These are phyloP conservation scores for Notodonta ziczac DNA, from an alignment of 2,888 invertebrate species.

Conservation along the genomic window DNA sequence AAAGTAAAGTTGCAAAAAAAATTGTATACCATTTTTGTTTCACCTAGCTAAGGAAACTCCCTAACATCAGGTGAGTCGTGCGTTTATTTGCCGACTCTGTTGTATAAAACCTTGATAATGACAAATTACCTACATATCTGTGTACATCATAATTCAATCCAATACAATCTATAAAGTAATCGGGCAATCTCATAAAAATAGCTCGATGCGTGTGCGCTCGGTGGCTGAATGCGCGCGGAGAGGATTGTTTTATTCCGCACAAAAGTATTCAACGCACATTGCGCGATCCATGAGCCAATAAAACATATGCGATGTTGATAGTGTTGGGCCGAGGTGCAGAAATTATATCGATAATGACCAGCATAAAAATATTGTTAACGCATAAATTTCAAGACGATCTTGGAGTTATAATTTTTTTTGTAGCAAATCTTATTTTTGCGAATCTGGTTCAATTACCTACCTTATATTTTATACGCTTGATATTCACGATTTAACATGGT, in stretches of 20 bases:
- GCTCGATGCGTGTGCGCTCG: slow-evolving; percentile 48
- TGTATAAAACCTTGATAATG: neutral
- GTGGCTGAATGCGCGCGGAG: slow-evolving; percentile 63
- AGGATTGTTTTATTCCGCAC: slow-evolving; percentile 68
- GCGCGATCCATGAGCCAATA: slow-evolving; percentile 53
- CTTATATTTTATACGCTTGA: no score
- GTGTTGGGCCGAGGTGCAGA: slow-evolving; percentile 36
- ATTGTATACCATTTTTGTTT: no score
- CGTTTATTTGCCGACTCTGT: no score
- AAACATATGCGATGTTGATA: slow-evolving; percentile 59
- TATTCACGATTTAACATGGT: no score
- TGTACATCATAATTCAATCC: slow-evolving; percentile 45
- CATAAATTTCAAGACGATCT: no score
- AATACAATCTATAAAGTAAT: slow-evolving; percentile 66
- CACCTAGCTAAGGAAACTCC: no score
- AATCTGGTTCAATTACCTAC: no score
- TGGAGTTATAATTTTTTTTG: no score
- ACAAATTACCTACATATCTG: neutral
- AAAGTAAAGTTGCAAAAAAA: no score
- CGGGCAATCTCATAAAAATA: slow-evolving; percentile 59
- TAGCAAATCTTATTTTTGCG: no score
- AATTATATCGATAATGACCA: slow-evolving; percentile 13
- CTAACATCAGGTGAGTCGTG: no score
- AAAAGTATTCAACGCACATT: slow-evolving; percentile 69
- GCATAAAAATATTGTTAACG: no score